Base-by-base conservation (phyloP, 2,888 invertebrate species). In the Rhaphigaster nebulosa region DNA sequence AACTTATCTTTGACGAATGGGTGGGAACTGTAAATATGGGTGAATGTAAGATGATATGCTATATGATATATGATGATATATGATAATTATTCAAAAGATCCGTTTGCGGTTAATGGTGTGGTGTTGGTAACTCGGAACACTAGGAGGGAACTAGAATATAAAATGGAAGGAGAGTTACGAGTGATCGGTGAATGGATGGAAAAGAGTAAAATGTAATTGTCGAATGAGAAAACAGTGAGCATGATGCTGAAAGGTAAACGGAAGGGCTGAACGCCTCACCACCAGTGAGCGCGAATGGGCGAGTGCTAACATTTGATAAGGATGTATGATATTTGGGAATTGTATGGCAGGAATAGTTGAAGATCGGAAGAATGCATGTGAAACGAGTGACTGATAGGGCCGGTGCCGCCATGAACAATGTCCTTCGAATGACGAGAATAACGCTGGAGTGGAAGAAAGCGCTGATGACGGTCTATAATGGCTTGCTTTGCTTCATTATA, bases 211-310 rank as follows among this genome's bases (percentile, higher is more conserved):
- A 88, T 90, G 88, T 50, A 13, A 29, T 26, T 90, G 18, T 90
- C 90, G 23, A 45, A 13, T 0, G 80, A 87, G 0, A 80, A 91
- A 56, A 91, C 90, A 3, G 41, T 89, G 34, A 54, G 45, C 41
- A 91, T 92, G 90, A 90, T 92, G 52, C 87, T 91, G 18, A 91
- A 92, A n/a, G 92, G 91, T n/a, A n/a, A n/a, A n/a, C n/a, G n/a
- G n/a, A n/a, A n/a, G n/a, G n/a, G n/a, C n/a, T n/a, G n/a, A n/a
- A 76, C 20, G 52, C 10, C 26, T 90, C 12, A 10, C 12, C 5
- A 12, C 13, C 52, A 20, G 23, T 34, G 23, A 80, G 6, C 29
- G 15, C 12, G 6, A 8, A n/a, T 23, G 12, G 10, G 8, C 8
- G 6, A 80, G 12, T 34, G 80, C 6, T 8, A 38, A 38, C 20